These are phyloP conservation scores for Gymnocheta viridis DNA, from an alignment of 2,888 invertebrate genomes.

Conservation along the genomic window DNA sequence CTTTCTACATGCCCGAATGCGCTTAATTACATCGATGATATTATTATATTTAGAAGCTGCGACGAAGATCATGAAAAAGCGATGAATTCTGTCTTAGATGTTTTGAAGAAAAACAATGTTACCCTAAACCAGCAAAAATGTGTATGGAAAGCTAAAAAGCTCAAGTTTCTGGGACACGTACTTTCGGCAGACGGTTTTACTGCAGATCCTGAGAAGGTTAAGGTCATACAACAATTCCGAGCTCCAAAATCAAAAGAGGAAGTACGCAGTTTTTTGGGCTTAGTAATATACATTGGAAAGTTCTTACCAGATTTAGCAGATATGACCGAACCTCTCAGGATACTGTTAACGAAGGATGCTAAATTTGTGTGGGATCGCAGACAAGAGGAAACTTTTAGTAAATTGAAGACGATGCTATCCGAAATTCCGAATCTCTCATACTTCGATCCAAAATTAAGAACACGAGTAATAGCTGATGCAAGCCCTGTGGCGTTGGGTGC, in stretches of 20 bases:
- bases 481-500: no score
- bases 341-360: slow-evolving; percentile 71
- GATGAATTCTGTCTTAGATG: no score
- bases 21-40: not conserved
- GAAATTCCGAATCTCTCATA: slow-evolving; percentile 61
- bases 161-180: no score
- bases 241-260: not conserved
- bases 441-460: slow-evolving; percentile 70
- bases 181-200: slow-evolving; percentile 44
- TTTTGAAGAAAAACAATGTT: no score
- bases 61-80: no score
- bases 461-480: not conserved
- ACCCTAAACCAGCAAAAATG: no score
- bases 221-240: not conserved
- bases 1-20: no score
- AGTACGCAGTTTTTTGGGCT: not conserved
- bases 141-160: no score
- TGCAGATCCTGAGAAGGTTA: slow-evolving; percentile 61
- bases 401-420: slow-evolving; percentile 67
- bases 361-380: not conserved
- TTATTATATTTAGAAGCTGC: no score
- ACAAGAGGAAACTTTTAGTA: not conserved
- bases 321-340: slow-evolving; percentile 24
- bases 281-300: not conserved
- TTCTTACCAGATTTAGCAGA: no score